Percentiles rank a stretch among this genome's conserved stretches.
Evolutionary conservation across 2,888 invertebrate genomes (phyloP).

Genomic region (Allophyes oxyacanthae): DNA sequence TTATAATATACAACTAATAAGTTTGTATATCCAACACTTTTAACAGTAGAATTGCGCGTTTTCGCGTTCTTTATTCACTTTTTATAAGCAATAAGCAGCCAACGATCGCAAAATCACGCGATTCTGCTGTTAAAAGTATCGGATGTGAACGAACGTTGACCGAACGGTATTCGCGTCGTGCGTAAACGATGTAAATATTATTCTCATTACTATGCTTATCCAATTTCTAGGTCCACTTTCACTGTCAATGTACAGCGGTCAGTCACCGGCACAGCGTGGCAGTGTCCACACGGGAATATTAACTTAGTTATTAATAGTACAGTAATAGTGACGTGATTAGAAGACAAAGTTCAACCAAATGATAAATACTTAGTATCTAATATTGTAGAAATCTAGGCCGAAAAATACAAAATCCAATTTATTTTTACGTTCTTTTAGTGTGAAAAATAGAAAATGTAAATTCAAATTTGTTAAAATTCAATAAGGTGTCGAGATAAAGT

Average conservation of each 20-base stretch:
- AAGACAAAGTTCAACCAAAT: constrained; percentile 10
- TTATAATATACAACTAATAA: too few relatives aligned
- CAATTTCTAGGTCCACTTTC: constrained; percentile 30
- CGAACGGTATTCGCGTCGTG: too few relatives aligned
- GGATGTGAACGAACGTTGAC: too few relatives aligned
- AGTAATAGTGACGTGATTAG: constrained; percentile 23
- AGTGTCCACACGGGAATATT: constrained; percentile 12
- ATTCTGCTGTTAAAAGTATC: too few relatives aligned
- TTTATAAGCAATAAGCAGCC: too few relatives aligned
- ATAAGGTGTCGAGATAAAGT: constrained; percentile 28
- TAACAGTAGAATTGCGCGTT: too few relatives aligned
- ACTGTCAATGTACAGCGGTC: constrained; percentile 5
- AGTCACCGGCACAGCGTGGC: constrained; percentile 6
- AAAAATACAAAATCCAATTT: not conserved
- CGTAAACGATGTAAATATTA: not conserved
- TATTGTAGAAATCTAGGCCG: not conserved
- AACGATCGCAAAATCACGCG: too few relatives aligned
- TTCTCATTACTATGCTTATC: not conserved
- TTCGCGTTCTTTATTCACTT: too few relatives aligned
- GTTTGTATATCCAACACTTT: too few relatives aligned
- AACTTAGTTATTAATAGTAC: constrained; percentile 2
- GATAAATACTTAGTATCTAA: constrained; percentile 1
- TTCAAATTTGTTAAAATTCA: constrained; percentile 12
- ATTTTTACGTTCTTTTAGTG: constrained; percentile 17
- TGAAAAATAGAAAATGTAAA: too few relatives aligned